Base-by-base conservation (phyloP, 1,140 invertebrate genomes). In the Atta texana region DNA sequence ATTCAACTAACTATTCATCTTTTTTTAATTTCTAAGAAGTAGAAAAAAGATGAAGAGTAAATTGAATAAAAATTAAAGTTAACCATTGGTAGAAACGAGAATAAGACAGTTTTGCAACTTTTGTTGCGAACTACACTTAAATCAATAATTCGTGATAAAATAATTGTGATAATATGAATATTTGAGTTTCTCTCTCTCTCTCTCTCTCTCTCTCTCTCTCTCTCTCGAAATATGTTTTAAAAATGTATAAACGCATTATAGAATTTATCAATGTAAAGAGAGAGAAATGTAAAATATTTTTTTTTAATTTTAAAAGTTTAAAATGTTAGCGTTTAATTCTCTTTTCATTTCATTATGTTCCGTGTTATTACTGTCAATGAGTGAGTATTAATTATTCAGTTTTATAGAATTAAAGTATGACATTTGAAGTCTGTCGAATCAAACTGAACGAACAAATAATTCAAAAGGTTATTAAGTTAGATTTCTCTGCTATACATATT, bases 381-480 rank as follows among this genome's bases (percentile, higher is more conserved):
- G 12, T 75, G 44, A 89, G 16, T 69, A 74, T 82, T 85, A 87
- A 90, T 85, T 71, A 77, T 71, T 74, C 82, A 24, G 51, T 39
- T 78, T 55, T 21, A 69, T 44, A 44, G 21, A 75, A 68, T 85
- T 88, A 90, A 90, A 63, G 14, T 63, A 16, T 71, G 39, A 39
- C 18, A 51, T 24, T 31, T 61, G 53, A 85, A 71, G 81, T 59
- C 21, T 34, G 34, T 18, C 66, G 34, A 14, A 28, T 44, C 53
- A 61, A 80, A 59, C 53, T 39, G 49, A 72, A 76, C 49, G 49
- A 51, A 14, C 14, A 71, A 51, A 87, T 89, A 87, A 85, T 90
- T 90, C 88, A 88, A 24, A 81, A 75, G 74, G 64, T 85, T 81
- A 89, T 88, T 90, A 80, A 89, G 66, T 57, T 44, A 87, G 44